These are phyloP conservation scores for Xenops minutus DNA, from an alignment of 2,797 vertebrate species.

Conservation along the genomic window DNA sequence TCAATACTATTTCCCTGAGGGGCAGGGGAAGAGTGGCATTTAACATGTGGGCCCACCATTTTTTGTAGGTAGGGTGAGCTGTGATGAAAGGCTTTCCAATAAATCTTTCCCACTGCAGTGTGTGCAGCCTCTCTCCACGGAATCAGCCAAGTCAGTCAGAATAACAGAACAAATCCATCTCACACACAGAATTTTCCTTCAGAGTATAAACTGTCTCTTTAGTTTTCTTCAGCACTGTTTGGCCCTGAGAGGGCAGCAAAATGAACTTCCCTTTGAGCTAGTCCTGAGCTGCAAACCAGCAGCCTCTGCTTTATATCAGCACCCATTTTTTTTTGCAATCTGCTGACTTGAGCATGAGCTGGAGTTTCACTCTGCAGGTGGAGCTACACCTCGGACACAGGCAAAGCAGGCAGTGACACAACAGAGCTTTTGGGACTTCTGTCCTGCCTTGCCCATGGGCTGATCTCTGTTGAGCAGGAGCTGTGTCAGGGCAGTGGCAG, in stretches of 20 bases:
- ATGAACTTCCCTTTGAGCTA: neutral
- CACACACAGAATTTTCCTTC: neutral
- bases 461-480: neutral
- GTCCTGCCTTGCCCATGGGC: neutral
- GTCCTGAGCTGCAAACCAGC: neutral
- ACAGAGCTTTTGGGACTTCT: neutral
- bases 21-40: neutral
- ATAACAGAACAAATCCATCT: neutral
- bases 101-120: neutral
- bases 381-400: neutral
- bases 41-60: neutral
- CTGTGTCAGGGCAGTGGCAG: neutral
- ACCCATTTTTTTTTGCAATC: neutral
- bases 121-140: neutral
- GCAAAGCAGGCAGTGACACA: neutral
- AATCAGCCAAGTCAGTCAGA: neutral
- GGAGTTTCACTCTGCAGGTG: neutral
- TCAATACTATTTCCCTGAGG: neutral
- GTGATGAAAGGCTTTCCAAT: neutral
- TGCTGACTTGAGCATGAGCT: neutral
- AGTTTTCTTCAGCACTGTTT: neutral
- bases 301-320: neutral
- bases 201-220: neutral
- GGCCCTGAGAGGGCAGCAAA: neutral
- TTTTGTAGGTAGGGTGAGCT: neutral